Percentiles rank a stretch among this genome's conserved stretches.
These are phyloP conservation scores for Gnatocerus cornutus DNA, from an alignment of 2,888 invertebrate species.

Conservation along the genomic window DNA sequence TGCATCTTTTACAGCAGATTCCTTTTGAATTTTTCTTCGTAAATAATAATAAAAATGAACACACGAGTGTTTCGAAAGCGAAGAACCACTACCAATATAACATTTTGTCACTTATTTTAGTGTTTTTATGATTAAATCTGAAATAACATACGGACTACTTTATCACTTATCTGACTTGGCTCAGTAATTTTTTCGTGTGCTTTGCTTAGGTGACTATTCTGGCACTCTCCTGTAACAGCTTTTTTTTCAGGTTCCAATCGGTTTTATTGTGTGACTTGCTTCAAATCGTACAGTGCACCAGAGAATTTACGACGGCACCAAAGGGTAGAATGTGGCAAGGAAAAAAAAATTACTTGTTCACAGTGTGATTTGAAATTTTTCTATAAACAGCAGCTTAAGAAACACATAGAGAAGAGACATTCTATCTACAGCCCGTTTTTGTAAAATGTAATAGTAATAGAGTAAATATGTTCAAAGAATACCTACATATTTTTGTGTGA, in stretches of 20 bases:
- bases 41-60: no score
- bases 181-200: not conserved
- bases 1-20: no score
- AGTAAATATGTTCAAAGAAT: conserved; percentile 5
- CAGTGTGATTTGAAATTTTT: conserved; percentile 51
- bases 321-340: conserved; percentile 53
- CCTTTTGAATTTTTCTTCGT: no score
- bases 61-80: no score
- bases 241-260: conserved; percentile 37
- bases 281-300: conserved; percentile 55
- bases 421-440: not conserved
- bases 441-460: not conserved
- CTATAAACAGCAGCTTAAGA: conserved; percentile 50
- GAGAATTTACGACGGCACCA: conserved; percentile 70
- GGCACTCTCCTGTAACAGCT: conserved; percentile 8
- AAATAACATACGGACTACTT: no score
- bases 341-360: conserved; percentile 48
- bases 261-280: conserved; percentile 53
- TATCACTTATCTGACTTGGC: no score
- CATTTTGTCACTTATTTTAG: no score
- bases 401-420: conserved; percentile 34
- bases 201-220: not conserved
- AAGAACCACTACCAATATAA: no score
- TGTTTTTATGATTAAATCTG: no score
- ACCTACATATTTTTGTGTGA: not conserved